phyloP scores from a whole-genome alignment of 2,797 vertebrate species.

The Hippopotamyrus pictus region DNA sequence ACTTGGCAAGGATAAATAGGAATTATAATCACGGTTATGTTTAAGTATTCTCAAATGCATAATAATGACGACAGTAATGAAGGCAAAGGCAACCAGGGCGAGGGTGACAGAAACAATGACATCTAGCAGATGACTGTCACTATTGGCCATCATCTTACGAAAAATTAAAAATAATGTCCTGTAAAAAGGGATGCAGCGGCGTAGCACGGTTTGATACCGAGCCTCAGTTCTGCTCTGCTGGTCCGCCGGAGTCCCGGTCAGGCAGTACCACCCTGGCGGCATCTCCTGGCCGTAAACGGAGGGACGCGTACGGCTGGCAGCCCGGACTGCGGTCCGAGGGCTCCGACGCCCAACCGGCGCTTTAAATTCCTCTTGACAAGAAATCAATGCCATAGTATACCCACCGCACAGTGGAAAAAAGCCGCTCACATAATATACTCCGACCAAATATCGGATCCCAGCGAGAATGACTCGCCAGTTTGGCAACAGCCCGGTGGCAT shows the following conservation, averaged over 20 bases:
- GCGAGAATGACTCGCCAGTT: slow-evolving; percentile 26
- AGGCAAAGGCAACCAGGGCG: background rate
- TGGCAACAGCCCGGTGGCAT: slow-evolving; percentile 26
- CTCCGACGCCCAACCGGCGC: slow-evolving; percentile 42
- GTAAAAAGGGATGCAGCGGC: background rate
- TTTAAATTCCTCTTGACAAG: slow-evolving; percentile 49
- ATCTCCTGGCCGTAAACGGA: background rate
- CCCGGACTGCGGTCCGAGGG: slow-evolving; percentile 33
- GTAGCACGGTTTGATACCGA: background rate
- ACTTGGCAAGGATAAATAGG: background rate
- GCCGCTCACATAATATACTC: background rate
- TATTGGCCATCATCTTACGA: background rate
- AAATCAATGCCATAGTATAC: slow-evolving; percentile 52
- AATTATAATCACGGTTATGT: background rate
- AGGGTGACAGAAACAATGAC: background rate
- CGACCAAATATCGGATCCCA: background rate
- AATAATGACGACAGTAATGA: background rate
- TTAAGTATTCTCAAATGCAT: background rate
- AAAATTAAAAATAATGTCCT: background rate
- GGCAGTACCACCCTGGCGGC: background rate
- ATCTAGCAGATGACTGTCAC: background rate
- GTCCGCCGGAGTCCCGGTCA: background rate
- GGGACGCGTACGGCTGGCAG: background rate
- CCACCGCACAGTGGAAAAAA: background rate
- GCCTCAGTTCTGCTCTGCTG: background rate